Evolutionary conservation across 64 coral and sea anemone genomes (phyloP), one percentile per base, ranked within the genome.

Genomic region (Dendrophyllia cribrosa): DNA sequence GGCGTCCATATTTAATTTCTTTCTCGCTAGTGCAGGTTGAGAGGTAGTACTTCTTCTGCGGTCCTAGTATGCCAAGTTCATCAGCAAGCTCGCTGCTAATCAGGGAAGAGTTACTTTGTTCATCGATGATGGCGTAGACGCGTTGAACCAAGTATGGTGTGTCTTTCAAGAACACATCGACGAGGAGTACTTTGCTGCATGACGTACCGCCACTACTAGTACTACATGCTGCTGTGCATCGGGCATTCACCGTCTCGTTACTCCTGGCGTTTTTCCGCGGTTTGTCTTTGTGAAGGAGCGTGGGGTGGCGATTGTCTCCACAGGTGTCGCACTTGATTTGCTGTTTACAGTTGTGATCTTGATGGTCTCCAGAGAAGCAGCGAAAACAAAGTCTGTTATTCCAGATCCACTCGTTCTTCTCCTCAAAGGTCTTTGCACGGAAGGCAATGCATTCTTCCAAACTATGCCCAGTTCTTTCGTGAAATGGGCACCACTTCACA

Each of bases 1-100:
- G 76, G 14, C 77, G 86, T 24, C 86, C 86, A 58, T 65, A 44
- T 51, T 90, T 95, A 17, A 13, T n/a, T 59, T 86, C 67, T 43
- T 86, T 90, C 3, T 75, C 56, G 11, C 59, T 13, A 25, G 21
- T 59, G 46, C 88, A 95, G 15, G 88, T 95, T 1, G 78, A 70
- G 56, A 85, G 85, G n/a, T 6, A 26, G 74, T 88, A 89, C 12
- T 68, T 77, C 7, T 86, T 43, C 15, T 59, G 58, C 1, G 89
- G 82, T 5, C 79, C 90, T 13, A 75, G 70, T 10, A 76, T 47
- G 20, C 23, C 26, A 5, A 89, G 58, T 4, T 76, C 3, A 53
- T 89, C 56, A 3, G 55, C 72, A 59, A 89, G 72, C n/a, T 89
- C 58, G 11, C 10, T 77, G 53, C 24, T 89, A 17, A 77, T 77